Evolutionary conservation across 1,140 invertebrate genomes (phyloP).

Genomic region (Camponotus pennsylvanicus): DNA sequence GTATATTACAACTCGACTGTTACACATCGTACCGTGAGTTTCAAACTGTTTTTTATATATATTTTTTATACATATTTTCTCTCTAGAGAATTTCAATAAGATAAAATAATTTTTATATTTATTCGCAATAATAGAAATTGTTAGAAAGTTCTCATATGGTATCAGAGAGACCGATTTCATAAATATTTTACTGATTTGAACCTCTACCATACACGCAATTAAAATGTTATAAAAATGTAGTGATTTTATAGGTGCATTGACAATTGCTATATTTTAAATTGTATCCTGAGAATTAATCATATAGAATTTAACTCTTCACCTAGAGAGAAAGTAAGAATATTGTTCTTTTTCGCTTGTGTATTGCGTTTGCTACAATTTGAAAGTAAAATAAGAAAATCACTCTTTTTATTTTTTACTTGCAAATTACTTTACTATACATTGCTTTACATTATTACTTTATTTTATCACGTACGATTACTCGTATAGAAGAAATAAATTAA

Average conservation of each 20-base stretch:
- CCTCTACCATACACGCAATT: background rate
- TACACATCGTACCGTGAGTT: no score
- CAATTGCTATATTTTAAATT: background rate
- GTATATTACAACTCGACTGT: no score
- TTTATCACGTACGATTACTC: no score
- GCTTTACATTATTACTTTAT: no score
- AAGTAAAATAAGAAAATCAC: slow-evolving; percentile 22
- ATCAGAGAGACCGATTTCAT: no score
- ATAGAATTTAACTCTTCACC: slow-evolving; percentile 27
- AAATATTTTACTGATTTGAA: slow-evolving; percentile 3
- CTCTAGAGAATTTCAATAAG: background rate
- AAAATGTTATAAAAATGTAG: slow-evolving; percentile 1
- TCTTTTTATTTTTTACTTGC: background rate
- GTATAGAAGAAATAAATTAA: slow-evolving; percentile 36
- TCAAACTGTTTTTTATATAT: no score
- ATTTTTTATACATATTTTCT: background rate
- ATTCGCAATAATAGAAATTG: no score
- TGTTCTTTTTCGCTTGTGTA: slow-evolving; percentile 4
- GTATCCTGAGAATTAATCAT: background rate
- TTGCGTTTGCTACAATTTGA: slow-evolving; percentile 19
- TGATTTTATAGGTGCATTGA: slow-evolving; percentile 2
- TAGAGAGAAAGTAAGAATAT: slow-evolving; percentile 29
- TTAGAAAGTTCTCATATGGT: no score
- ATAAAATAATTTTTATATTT: no score
- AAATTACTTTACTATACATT: no score